Evolutionary conservation across 2,888 invertebrate genomes (phyloP).

Genomic region (Torymus aiolomorphi): DNA sequence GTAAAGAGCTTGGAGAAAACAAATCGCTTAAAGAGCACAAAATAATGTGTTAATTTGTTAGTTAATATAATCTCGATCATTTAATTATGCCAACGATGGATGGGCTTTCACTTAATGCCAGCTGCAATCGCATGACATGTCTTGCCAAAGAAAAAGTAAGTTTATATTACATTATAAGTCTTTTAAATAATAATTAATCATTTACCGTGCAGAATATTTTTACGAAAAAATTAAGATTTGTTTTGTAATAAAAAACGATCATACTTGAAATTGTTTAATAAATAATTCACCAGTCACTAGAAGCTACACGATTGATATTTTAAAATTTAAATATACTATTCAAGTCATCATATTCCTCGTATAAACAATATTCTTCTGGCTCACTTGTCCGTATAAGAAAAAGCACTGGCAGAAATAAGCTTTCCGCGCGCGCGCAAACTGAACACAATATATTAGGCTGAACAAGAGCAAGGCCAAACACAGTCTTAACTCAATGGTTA

Average conservation of each 20-base stretch:
- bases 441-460: background rate
- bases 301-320: no score
- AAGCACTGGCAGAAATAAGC: background rate
- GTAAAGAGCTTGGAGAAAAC: no score
- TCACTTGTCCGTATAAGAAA: no score
- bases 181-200: background rate
- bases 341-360: no score
- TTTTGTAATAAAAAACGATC: no score
- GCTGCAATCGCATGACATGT: conserved; percentile 50
- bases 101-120: conserved; percentile 58
- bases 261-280: no score
- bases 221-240: background rate
- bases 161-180: conserved; percentile 6
- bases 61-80: background rate
- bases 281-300: no score
- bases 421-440: background rate
- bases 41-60: no score
- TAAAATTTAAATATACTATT: no score
- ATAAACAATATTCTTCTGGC: no score
- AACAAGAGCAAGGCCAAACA: conserved; percentile 16
- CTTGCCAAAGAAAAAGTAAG: conserved; percentile 63
- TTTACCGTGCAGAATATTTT: no score
- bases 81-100: conserved; percentile 43
- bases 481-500: conserved; percentile 22
- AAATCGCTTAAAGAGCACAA: no score